Evolutionary conservation across 30 jellyfish, hydroid and myxozoan genomes (phyloP).

Genomic region (Mastigias papua): DNA sequence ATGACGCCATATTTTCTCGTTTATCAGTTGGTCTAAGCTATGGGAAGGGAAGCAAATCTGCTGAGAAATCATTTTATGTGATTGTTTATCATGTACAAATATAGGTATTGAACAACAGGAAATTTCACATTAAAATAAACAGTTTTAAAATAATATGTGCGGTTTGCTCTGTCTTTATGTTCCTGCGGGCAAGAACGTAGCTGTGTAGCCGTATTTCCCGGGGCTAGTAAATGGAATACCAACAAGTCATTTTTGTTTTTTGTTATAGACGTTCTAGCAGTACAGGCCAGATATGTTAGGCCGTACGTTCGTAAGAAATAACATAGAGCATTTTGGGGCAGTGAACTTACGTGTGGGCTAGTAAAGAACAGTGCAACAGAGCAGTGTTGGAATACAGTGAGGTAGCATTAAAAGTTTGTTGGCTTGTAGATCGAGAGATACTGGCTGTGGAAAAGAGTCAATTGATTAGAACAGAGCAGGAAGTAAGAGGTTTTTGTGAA

Average conservation of each 20-base stretch:
- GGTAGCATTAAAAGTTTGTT: no score
- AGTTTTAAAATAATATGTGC: not conserved
- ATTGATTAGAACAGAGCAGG: no score
- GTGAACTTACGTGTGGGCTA: no score
- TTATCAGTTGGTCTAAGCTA: not conserved
- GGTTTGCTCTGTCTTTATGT: not conserved
- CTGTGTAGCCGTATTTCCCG: not conserved
- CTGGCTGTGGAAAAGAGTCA: no score
- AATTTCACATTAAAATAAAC: not conserved
- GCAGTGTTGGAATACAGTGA: no score
- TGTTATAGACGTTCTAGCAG: not conserved
- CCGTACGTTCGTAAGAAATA: not conserved
- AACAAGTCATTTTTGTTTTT: not conserved
- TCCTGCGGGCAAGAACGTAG: not conserved
- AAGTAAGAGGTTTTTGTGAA: no score
- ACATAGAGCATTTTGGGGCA: no score
- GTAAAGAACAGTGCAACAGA: no score
- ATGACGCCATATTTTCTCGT: not conserved
- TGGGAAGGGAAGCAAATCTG: not conserved
- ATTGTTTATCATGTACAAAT: not conserved
- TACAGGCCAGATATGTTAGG: not conserved
- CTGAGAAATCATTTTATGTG: not conserved
- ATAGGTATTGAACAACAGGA: conserved; percentile 1
- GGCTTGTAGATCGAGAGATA: no score
- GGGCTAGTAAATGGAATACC: not conserved